Evolutionary conservation across 2,797 vertebrate genomes (phyloP).

Genomic region (Lagocephalus sceleratus): DNA sequence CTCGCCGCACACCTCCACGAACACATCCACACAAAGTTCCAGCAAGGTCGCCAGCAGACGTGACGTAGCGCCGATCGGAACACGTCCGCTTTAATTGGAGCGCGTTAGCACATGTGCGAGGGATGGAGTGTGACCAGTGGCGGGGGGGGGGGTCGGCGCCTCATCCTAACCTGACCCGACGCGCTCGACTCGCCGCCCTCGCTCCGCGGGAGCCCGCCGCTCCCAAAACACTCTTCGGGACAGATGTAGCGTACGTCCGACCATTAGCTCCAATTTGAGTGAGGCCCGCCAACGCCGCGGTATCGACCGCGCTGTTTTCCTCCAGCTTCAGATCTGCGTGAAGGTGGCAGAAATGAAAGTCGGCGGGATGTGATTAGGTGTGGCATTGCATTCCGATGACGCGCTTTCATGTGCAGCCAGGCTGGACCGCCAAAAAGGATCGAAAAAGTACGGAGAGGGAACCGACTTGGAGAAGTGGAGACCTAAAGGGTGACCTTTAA

Average conservation of each 20-base stretch:
- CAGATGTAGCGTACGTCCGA: constrained; percentile 12
- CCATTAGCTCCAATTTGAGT: constrained; percentile 62
- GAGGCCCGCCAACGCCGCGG: constrained; percentile 33
- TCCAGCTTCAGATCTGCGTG: constrained; percentile 25
- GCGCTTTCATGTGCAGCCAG: constrained; percentile 7
- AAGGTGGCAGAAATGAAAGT: constrained; percentile 22
- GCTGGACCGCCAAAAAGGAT: constrained; percentile 14
- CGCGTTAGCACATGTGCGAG: constrained; percentile 21
- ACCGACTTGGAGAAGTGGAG: not conserved
- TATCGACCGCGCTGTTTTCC: constrained; percentile 43
- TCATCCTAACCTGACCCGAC: constrained; percentile 38
- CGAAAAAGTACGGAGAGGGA: no score
- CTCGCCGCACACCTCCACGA: constrained; percentile 15
- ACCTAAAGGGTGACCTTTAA: no score
- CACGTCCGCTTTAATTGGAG: constrained; percentile 50
- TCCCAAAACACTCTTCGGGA: no score
- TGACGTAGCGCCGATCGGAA: constrained; percentile 20
- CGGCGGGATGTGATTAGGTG: constrained; percentile 29
- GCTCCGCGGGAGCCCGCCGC: no score
- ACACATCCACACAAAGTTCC: constrained; percentile 27
- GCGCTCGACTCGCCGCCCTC: not conserved
- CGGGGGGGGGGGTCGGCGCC: constrained; percentile 11
- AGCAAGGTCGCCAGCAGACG: constrained; percentile 29
- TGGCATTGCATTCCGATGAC: constrained; percentile 37
- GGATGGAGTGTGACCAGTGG: constrained; percentile 42